Evolutionary conservation across 2,888 invertebrate genomes (phyloP).

Genomic region (Branchipolynoe longqiensis): DNA sequence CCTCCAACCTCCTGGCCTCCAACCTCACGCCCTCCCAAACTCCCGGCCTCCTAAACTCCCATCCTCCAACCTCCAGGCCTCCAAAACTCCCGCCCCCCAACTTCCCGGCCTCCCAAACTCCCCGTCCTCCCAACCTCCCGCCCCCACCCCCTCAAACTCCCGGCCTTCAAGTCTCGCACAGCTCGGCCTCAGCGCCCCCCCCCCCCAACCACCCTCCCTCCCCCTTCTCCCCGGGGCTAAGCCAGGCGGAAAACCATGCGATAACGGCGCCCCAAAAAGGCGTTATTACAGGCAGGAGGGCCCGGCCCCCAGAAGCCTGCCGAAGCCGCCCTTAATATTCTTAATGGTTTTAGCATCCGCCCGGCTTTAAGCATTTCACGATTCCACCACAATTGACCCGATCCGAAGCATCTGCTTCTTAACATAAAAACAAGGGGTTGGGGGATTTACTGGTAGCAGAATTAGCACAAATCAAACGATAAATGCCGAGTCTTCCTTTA

Average conservation of each 20-base stretch:
- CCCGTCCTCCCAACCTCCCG: neutral
- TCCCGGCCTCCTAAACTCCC: neutral
- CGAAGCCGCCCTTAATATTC: conserved; percentile 21
- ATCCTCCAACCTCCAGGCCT: too few species aligned
- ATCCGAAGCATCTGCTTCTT: too few species aligned
- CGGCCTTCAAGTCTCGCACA: too few species aligned
- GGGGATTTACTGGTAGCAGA: too few species aligned
- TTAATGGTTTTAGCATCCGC: conserved; percentile 33
- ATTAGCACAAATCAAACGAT: too few species aligned
- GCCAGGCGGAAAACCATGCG: conserved; percentile 47
- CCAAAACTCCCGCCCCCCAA: neutral
- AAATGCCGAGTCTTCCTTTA: too few species aligned
- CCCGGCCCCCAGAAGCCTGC: neutral
- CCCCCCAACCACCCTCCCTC: neutral
- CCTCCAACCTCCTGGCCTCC: too few species aligned
- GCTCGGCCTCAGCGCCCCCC: too few species aligned
- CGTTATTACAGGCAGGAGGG: too few species aligned
- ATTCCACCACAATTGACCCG: conserved; percentile 23
- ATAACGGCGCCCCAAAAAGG: conserved; percentile 12
- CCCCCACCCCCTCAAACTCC: too few species aligned
- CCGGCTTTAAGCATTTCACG: conserved; percentile 20
- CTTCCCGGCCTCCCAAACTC: neutral
- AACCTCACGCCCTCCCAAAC: conserved; percentile 1
- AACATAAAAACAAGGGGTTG: neutral
- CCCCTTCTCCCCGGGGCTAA: neutral